Percentiles rank a stretch among this genome's conserved stretches.
Conservation (phyloP, 1,140 invertebrate genomes). For the Lamellibrachia luymesi region DNA sequence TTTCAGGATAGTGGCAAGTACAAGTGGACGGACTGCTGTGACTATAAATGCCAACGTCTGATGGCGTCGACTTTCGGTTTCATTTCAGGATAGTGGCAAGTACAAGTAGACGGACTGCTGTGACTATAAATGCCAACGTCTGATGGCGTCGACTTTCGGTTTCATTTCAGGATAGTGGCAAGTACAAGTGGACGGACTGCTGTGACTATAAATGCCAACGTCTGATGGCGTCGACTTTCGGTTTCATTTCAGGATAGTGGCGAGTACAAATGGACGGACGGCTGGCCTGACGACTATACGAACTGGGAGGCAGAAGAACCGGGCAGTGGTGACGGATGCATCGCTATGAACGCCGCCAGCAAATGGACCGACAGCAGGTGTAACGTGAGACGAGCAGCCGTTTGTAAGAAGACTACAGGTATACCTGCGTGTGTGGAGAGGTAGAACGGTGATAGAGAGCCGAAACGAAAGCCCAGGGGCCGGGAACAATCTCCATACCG, state of each 20-base stretch:
- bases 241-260: not conserved
- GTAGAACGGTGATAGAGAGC: not conserved
- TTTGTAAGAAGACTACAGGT: conserved; percentile 6
- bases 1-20: too few species aligned
- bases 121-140: too few species aligned
- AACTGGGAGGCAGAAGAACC: conserved; percentile 15
- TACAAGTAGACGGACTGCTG: too few species aligned
- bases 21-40: too few species aligned
- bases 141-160: not conserved
- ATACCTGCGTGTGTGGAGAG: not conserved
- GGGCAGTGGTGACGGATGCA: conserved; percentile 6
- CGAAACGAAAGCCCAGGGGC: not conserved
- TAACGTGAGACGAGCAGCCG: not conserved
- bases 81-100: too few species aligned
- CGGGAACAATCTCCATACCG: not conserved
- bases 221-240: not conserved
- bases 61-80: too few species aligned
- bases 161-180: not conserved
- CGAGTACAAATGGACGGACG: conserved; percentile 15
- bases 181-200: conserved; percentile 15
- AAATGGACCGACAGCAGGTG: conserved; percentile 10
- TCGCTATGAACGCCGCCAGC: not conserved
- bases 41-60: too few species aligned
- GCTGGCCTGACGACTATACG: not conserved
- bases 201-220: not conserved